Conservation (phyloP, 2,888 invertebrate genomes). For the Erebia epiphron region DNA sequence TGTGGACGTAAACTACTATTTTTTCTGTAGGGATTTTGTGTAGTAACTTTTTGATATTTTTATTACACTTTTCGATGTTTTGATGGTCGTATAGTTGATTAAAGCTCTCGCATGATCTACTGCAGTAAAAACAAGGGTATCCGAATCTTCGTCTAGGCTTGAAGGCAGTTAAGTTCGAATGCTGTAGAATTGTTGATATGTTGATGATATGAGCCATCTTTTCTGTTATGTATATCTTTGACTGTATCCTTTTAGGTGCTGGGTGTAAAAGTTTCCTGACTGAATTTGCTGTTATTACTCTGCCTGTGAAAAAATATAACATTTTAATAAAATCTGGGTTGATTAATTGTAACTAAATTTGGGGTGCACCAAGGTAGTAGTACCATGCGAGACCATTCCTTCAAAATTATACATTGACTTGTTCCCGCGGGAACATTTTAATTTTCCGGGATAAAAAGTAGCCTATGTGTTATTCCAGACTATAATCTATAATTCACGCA, state of each 20-base stretch:
- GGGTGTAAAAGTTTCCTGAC: conserved; percentile 46
- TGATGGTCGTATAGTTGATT: conserved; percentile 53
- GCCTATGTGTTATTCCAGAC: too few species aligned
- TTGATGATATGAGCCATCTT: conserved; percentile 60
- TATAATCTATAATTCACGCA: too few species aligned
- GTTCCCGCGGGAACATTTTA: too few species aligned
- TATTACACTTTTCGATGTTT: conserved; percentile 48
- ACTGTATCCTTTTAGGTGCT: conserved; percentile 19
- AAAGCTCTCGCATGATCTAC: conserved; percentile 54
- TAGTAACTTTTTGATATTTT: conserved; percentile 49
- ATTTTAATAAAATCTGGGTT: too few species aligned
- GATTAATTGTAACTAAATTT: not conserved
- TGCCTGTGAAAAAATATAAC: conserved; percentile 48
- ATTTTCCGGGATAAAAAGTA: too few species aligned
- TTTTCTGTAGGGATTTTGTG: conserved; percentile 56
- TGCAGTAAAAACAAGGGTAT: conserved; percentile 67
- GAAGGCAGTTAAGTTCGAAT: conserved; percentile 63
- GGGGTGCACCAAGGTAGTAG: not conserved
- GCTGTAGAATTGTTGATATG: conserved; percentile 53
- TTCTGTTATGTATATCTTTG: conserved; percentile 52
- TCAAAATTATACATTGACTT: too few species aligned
- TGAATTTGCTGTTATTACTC: conserved; percentile 48
- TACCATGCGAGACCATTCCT: too few species aligned
- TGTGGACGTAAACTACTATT: conserved; percentile 62
- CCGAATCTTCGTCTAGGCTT: conserved; percentile 59